These are phyloP conservation scores for Eustalomyia histrio DNA, from an alignment of 2,888 invertebrate species.

Conservation along the genomic window DNA sequence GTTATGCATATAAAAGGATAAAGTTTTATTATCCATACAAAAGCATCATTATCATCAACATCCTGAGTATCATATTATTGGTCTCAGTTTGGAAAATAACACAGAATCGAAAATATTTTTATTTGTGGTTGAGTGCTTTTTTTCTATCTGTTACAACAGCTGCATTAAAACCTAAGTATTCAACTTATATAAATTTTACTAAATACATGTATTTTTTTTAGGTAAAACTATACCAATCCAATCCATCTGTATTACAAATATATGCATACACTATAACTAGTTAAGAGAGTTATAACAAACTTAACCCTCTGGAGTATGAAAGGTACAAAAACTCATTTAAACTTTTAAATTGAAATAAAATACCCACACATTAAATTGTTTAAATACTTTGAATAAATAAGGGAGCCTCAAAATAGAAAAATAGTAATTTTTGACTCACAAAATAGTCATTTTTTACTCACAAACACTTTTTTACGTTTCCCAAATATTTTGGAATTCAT, in stretches of 20 bases:
- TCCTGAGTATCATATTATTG: constrained; percentile 14
- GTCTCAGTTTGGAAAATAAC: neutral
- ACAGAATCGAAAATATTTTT: constrained; percentile 22
- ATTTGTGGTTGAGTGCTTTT: constrained; percentile 10
- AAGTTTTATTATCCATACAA: constrained; percentile 11
- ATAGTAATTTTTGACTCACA: too few relatives aligned
- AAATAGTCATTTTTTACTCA: too few relatives aligned
- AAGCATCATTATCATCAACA: constrained; percentile 30
- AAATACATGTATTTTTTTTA: neutral
- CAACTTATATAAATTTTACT: constrained; percentile 10
- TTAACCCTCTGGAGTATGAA: constrained; percentile 42
- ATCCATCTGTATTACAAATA: neutral
- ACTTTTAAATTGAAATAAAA: constrained; percentile 76
- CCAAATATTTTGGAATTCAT: too few relatives aligned
- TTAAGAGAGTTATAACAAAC: constrained; percentile 27
- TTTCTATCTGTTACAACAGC: constrained; percentile 13
- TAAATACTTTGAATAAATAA: neutral
- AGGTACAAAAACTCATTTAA: constrained; percentile 73
- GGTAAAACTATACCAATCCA: neutral
- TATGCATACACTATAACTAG: neutral
- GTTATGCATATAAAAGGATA: constrained; percentile 3
- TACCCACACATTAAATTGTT: constrained; percentile 52
- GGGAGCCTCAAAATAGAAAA: neutral
- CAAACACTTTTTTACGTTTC: too few relatives aligned
- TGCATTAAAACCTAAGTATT: constrained; percentile 32